Base-by-base conservation (phyloP, 92 coral and sea anemone species). In the Virgularia gustaviana region DNA sequence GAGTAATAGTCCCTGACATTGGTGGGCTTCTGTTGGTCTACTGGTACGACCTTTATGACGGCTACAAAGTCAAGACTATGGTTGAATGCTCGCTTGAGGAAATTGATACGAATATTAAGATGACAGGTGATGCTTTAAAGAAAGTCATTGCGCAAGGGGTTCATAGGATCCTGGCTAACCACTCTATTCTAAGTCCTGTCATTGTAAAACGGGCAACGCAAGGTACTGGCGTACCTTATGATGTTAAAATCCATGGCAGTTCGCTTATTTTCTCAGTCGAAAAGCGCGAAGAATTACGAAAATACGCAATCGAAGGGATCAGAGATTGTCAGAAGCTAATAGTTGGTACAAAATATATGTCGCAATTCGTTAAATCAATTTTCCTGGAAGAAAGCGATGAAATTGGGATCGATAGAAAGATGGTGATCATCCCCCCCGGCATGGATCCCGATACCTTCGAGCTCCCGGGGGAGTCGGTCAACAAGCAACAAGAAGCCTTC, bases 1-100 rank as follows among this genome's bases (percentile, higher is more conserved):
- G 96, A 75, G 96, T 86, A 5, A 88, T 86, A 8, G 96, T 86
- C 0, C 96, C 96, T 4, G 91, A 89, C 56, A 89, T 89, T 18
- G 53, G 64, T 47, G 91, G 96, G 29, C 91, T 89, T 52, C 83
- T 89, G 0, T 76, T 89, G 10, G 96, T 89, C 57, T 89, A 89
- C 71, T 83, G 74, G 87, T 83, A 83, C 85, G 96, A 89, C 58
- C 58, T 64, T 10, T 89, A 89, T 61, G 89, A 86, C 8, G 85
- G 85, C 7, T 89, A 83, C 56, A 66, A 73, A 20, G 96, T 89
- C 31, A 89, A 89, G 58, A 89, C 96, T 4, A 55, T 86, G 89
- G 85, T 80, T 13, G 83, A 89, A 13, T 86, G 96, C 33, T 67
- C 91, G 12, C 34, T 89, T 16, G 91, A 79, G 57, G 96, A 89